Evolutionary conservation across 2,888 invertebrate species (phyloP), one percentile per base, ranked within the genome.

Genomic region (Hydrotaea diabolus): DNA sequence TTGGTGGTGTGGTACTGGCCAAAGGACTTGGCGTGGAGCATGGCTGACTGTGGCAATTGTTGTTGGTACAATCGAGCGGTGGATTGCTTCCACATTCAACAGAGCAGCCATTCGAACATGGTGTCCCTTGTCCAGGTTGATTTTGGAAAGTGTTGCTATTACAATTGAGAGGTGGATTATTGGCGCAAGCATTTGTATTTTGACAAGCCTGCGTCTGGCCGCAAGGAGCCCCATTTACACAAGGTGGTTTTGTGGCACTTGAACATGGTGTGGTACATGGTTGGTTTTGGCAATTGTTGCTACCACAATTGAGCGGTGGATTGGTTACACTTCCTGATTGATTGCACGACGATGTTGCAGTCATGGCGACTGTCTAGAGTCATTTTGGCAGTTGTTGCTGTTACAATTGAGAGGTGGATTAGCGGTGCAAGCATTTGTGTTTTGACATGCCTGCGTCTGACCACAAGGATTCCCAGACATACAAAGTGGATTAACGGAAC

Each of bases 1-100:
- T 23, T 31, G 74, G 43, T 13, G 53, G 62, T 19, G 2, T 2
- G 13, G 75, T 11, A 26, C 83, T 39, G 0, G 77, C 4, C n/a
- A 8, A 46, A 13, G 53, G 72, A 39, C 1, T 26, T 19, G 55
- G 26, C 17, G 36, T 36, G 4, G 11, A 62, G 0, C 9, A 7
- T 43, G 11, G 17, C 26, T 57, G 76, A 11, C 13, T 59, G 31
- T 43, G 46, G 19, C 64, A 31, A 17, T 23, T 15, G 19, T 31
- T 53, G 9, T 80, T 0, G 4, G 75, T 57, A 71, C 57, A 79
- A 49, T 62, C 36, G 2, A 31, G 3, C 2, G 31, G 31, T 31
- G 31, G 31, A 31, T 31, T 31, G 31, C 31, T 7, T 31, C 31
- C 31, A 31, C 31, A 31, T 31, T 31, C 31, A 2, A 31, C 31